Percentiles rank a stretch among this genome's conserved stretches.
Evolutionary conservation across 2,113 vertebrate species (phyloP).

Genomic region (Procapra przewalskii): DNA sequence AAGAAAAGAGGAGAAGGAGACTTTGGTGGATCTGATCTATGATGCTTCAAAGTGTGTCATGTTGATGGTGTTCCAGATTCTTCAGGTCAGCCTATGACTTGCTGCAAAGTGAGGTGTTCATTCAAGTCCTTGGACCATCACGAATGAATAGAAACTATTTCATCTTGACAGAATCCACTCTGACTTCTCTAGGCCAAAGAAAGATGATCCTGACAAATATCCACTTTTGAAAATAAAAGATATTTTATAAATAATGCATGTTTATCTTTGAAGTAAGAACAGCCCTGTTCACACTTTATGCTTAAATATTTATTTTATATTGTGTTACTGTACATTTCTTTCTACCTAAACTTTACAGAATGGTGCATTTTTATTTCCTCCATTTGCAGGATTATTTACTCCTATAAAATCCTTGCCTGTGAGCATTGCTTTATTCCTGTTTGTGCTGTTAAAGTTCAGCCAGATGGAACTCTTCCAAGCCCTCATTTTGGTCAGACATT

Average conservation of each 20-base stretch:
- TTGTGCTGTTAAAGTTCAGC: conserved; percentile 60
- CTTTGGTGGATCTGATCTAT: neutral
- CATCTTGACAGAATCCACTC: neutral
- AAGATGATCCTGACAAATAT: neutral
- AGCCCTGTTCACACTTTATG: neutral
- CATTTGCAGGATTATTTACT: conserved; percentile 51
- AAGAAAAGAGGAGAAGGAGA: neutral
- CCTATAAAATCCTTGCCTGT: conserved; percentile 44
- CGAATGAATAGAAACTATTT: neutral
- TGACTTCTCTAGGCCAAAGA: neutral
- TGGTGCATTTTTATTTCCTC: conserved; percentile 47
- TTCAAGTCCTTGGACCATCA: neutral
- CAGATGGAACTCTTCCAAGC: conserved; percentile 68
- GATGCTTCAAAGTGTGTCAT: neutral
- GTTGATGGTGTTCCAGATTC: neutral
- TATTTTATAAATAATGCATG: neutral
- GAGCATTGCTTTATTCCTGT: conserved; percentile 58
- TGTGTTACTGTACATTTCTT: conserved; percentile 6
- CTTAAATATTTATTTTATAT: neutral
- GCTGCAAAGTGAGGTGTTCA: neutral
- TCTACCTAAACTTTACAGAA: neutral
- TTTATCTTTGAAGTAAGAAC: neutral
- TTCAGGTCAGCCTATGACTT: neutral
- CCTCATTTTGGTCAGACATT: conserved; percentile 65
- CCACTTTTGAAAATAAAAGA: neutral